Base-by-base conservation (phyloP, 2,797 vertebrate species). In the Pseudopleuronectes americanus region DNA sequence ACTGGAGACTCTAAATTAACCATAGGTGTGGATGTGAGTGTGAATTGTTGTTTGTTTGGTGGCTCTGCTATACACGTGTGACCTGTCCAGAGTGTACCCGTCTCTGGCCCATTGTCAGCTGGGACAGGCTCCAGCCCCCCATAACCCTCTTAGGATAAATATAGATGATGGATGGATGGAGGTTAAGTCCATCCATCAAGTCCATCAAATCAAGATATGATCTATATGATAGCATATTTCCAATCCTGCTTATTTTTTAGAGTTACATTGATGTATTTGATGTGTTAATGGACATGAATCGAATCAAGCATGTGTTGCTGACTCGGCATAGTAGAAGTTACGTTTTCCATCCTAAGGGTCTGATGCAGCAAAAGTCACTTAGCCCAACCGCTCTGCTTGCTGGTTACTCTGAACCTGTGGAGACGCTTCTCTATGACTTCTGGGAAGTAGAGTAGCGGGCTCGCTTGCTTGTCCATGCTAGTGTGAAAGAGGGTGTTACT, bases 401-500 rank as follows among this genome's bases (percentile, higher is more conserved):
- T 52, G 45, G 51, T 67, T 67, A 22, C 49, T 71, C 47, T 54
- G 28, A 71, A 60, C 67, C 41, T 41, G 45, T 63, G 28, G 12
- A 47, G 54, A 57, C 64, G 47, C 1, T 43, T 64, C 21, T 14
- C n/a, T 28, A 2, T 52, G 54, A 33, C 64, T 38, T 67, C 63
- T 59, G 43, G 33, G 62, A 71, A 51, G 16, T 53, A 47, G n/a
- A 8, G 36, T 38, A 48, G 19, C 24, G 49, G 49, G 10, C 21
- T 52, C 8, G 53, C n/a, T 53, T 5, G 36, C 36, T 45, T 45
- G 7, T 45, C 33, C 33, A 36, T 45, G 17, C 43, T 9, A 22
- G 41, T 10, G 36, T 59, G 17, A 72, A 52, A 71, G 71, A 80
- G 70, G 71, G 17, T 68, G 75, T 68, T 66, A 53, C 62, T 81